These are phyloP conservation scores for Oreocharis arfaki DNA, from an alignment of 2,113 vertebrate genomes.

Conservation along the genomic window DNA sequence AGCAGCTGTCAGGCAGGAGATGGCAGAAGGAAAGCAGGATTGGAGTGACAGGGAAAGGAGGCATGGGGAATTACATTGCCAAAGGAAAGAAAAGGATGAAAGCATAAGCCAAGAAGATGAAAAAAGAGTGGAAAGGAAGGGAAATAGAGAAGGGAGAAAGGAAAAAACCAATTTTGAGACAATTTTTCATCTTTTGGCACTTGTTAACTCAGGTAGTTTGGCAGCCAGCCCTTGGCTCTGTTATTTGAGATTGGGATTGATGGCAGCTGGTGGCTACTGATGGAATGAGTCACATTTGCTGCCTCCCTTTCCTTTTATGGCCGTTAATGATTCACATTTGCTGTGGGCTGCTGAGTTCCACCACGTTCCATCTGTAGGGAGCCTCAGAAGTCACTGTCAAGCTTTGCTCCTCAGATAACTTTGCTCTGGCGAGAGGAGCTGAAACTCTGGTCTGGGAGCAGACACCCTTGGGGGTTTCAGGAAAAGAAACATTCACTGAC, in stretches of 20 bases:
- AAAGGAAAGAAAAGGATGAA: neutral
- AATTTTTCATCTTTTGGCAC: neutral
- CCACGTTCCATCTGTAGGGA: constrained; percentile 38
- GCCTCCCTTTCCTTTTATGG: constrained; percentile 39
- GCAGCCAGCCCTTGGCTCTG: constrained; percentile 9
- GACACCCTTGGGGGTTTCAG: neutral
- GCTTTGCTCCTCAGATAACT: constrained; percentile 1
- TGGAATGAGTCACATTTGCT: constrained; percentile 48
- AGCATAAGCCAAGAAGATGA: neutral
- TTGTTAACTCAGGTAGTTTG: constrained; percentile 27
- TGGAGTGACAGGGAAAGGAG: neutral
- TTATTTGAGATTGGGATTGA: constrained; percentile 26
- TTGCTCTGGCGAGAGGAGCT: neutral
- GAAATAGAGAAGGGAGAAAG: neutral
- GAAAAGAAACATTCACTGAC: neutral
- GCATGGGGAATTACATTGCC: neutral
- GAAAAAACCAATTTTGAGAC: neutral
- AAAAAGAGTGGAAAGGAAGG: neutral
- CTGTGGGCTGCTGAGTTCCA: constrained; percentile 36
- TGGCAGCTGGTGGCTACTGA: constrained; percentile 52
- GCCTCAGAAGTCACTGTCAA: constrained; percentile 19
- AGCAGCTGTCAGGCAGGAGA: neutral
- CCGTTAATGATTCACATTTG: constrained; percentile 45
- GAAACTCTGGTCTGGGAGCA: neutral
- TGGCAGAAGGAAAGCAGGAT: neutral